Conservation (phyloP, 2,797 vertebrate genomes). For the Pantherophis vulpinus region DNA sequence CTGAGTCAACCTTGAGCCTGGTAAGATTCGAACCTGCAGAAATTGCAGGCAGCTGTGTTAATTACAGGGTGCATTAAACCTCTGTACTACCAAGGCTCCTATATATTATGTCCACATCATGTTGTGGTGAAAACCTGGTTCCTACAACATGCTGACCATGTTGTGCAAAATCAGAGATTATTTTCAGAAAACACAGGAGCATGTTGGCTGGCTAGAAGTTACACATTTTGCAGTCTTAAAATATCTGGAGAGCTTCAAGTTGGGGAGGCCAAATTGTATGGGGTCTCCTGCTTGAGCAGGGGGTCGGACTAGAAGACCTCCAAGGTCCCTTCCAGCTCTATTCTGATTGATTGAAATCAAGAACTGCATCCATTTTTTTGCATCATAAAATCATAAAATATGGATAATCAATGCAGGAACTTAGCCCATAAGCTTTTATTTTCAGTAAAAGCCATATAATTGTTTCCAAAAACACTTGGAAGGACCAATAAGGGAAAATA, state of each 20-base stretch:
- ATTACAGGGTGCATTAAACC: too few relatives aligned
- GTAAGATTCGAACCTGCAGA: too few relatives aligned
- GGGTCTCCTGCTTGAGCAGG: too few relatives aligned
- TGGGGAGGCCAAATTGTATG: not conserved
- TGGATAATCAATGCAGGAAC: not conserved
- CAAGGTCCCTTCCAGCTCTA: not conserved
- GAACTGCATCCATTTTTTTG: not conserved
- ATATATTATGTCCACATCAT: not conserved
- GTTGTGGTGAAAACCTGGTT: not conserved
- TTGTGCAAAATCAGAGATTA: not conserved
- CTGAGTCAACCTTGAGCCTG: too few relatives aligned
- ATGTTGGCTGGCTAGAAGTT: not conserved
- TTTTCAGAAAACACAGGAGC: not conserved
- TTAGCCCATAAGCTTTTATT: not conserved
- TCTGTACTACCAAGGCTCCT: too few relatives aligned
- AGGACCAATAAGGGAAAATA: not conserved
- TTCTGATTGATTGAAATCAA: not conserved
- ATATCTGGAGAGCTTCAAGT: not conserved
- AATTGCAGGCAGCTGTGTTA: too few relatives aligned
- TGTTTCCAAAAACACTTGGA: not conserved
- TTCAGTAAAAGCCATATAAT: not conserved
- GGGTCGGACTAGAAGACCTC: not conserved
- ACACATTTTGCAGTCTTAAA: not conserved
- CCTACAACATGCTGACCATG: not conserved
- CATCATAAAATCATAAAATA: not conserved